These are phyloP conservation scores for Platycheirus albimanus DNA, from an alignment of 2,888 invertebrate species.

Conservation along the genomic window DNA sequence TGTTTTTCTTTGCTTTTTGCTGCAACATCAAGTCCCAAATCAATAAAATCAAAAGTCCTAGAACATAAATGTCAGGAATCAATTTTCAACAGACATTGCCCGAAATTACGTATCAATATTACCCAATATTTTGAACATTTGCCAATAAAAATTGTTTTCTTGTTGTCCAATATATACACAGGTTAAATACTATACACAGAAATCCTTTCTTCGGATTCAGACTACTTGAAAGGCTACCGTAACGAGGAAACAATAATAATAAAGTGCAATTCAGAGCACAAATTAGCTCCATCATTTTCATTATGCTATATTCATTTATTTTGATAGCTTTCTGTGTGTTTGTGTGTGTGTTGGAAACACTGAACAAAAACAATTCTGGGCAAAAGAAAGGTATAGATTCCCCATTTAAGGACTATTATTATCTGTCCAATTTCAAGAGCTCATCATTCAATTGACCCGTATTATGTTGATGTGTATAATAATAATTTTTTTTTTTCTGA, in stretches of 20 bases:
- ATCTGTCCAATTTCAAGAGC: constrained; percentile 60
- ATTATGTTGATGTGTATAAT: constrained; percentile 41
- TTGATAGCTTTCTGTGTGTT: constrained; percentile 31
- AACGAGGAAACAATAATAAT: constrained; percentile 50
- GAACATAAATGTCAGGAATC: background rate
- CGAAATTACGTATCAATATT: background rate
- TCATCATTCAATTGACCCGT: constrained; percentile 64
- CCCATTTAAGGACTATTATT: constrained; percentile 41
- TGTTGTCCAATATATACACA: background rate
- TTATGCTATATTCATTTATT: constrained; percentile 50
- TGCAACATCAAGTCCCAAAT: too few relatives aligned
- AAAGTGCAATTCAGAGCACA: constrained; percentile 29
- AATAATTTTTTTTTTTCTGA: constrained; percentile 11
- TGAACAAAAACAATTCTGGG: constrained; percentile 3
- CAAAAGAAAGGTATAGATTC: constrained; percentile 29
- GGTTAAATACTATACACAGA: background rate
- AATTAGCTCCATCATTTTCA: constrained; percentile 50
- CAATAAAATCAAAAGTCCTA: too few relatives aligned
- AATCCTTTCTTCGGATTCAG: background rate
- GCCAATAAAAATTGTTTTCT: background rate
- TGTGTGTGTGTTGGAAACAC: background rate
- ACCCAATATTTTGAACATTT: background rate
- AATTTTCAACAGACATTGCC: constrained; percentile 3
- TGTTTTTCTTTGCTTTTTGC: too few relatives aligned
- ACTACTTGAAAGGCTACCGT: constrained; percentile 14